These are phyloP conservation scores for Podabrus alpinus DNA, from an alignment of 2,888 invertebrate species.

Conservation along the genomic window DNA sequence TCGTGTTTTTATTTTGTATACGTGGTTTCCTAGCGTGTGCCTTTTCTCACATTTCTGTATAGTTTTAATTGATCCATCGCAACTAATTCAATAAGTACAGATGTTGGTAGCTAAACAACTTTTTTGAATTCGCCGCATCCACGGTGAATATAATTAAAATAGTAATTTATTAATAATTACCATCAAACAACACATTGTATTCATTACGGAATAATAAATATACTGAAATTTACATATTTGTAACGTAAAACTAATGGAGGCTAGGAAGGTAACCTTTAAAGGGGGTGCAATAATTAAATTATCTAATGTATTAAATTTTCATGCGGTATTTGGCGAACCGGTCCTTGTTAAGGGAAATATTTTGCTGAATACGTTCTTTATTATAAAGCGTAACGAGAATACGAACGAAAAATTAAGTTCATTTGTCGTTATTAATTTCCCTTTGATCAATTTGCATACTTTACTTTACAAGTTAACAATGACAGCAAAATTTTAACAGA, in stretches of 20 bases:
- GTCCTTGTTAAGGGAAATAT: slow-evolving; percentile 16
- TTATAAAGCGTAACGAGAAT: slow-evolving; percentile 19
- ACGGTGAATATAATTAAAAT: neutral
- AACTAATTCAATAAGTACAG: slow-evolving; percentile 4
- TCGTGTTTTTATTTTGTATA: slow-evolving; percentile 26
- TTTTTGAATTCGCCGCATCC: neutral
- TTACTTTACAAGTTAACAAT: slow-evolving; percentile 15
- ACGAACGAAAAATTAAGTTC: slow-evolving; percentile 21
- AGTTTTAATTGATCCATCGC: slow-evolving; percentile 1
- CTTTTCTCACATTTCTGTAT: slow-evolving; percentile 8
- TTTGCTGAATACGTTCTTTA: slow-evolving; percentile 21
- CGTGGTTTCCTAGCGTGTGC: slow-evolving; percentile 16
- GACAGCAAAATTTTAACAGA: slow-evolving; percentile 12
- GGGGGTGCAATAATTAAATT: slow-evolving; percentile 25
- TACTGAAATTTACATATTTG: slow-evolving; percentile 1
- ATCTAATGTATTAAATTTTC: slow-evolving; percentile 17
- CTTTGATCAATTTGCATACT: slow-evolving; percentile 21
- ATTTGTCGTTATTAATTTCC: slow-evolving; percentile 19
- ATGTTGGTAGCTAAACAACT: neutral
- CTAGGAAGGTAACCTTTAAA: slow-evolving; percentile 3
- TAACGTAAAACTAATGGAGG: neutral
- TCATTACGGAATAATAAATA: slow-evolving; percentile 3
- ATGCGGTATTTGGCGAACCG: slow-evolving; percentile 19
- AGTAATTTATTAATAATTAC: neutral
- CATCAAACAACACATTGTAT: neutral